Evolutionary conservation across 2,113 vertebrate genomes (phyloP).

Genomic region (Procapra przewalskii): DNA sequence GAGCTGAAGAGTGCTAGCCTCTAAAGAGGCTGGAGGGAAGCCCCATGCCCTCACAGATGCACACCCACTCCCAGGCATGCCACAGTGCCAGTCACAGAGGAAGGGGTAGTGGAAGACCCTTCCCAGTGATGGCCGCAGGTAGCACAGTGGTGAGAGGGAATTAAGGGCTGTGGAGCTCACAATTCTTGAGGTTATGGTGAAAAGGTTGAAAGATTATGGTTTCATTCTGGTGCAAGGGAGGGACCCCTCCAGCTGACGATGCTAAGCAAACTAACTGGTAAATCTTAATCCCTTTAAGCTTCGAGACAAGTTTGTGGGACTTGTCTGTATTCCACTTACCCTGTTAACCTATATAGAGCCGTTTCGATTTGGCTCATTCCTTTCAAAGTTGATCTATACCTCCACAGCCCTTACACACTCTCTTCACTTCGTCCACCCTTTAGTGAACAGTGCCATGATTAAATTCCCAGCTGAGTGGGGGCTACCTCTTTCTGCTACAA

Average conservation of each 20-base stretch:
- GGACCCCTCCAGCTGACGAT: not conserved
- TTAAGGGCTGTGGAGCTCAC: not conserved
- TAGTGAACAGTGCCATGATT: not conserved
- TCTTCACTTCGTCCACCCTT: not conserved
- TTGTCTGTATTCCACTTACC: not conserved
- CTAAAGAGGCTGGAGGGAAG: not conserved
- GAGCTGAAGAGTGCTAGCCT: not conserved
- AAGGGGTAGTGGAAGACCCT: not conserved
- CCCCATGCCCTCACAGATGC: not conserved
- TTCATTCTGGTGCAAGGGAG: not conserved
- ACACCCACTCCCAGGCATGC: too few species aligned
- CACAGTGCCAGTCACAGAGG: accelerated
- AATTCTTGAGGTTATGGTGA: not conserved
- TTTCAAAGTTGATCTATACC: not conserved
- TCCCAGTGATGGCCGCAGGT: not conserved
- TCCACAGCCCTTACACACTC: not conserved
- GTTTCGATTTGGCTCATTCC: not conserved
- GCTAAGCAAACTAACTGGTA: not conserved
- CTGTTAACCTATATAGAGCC: not conserved
- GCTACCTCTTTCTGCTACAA: not conserved
- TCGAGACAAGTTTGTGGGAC: not conserved
- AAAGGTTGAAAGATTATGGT: not conserved
- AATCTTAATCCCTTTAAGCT: not conserved
- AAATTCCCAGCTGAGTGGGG: not conserved
- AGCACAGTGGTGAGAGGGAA: not conserved